phyloP scores from a whole-genome alignment of 2,113 vertebrate species.

The Muntiacus reevesi region DNA sequence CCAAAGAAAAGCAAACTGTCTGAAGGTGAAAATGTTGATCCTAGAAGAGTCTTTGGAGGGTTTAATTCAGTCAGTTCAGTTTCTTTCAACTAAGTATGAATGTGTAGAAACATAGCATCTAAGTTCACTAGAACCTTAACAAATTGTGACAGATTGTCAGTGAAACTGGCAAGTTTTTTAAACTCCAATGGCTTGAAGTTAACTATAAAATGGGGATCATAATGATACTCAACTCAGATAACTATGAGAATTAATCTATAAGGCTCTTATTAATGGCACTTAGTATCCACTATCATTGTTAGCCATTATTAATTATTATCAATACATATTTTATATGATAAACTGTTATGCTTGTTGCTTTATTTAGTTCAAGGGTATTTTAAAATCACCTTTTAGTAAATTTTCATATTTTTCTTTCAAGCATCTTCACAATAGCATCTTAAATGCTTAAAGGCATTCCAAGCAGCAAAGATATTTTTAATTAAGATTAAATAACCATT shows the following conservation, averaged over 20 bases:
- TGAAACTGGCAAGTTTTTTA: background rate
- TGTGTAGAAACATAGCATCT: background rate
- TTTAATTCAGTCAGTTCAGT: background rate
- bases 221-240: background rate
- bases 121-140: background rate
- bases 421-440: background rate
- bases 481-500: slow-evolving; percentile 7
- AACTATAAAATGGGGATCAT: background rate
- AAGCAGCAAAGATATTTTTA: slow-evolving; percentile 18
- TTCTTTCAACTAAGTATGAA: background rate
- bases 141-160: background rate
- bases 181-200: background rate
- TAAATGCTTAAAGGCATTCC: background rate
- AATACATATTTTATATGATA: background rate
- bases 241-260: background rate
- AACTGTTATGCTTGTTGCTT: background rate
- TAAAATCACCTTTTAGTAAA: slow-evolving; percentile 15
- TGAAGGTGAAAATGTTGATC: background rate
- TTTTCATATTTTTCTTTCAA: background rate
- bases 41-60: background rate
- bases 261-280: background rate
- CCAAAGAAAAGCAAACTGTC: background rate
- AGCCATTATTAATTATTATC: background rate
- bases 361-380: background rate
- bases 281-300: background rate